A percentile compares a stretch with the other conserved stretches of the same genome.
Conservation (phyloP, 2,888 invertebrate species). For the Eupithecia vulgata region DNA sequence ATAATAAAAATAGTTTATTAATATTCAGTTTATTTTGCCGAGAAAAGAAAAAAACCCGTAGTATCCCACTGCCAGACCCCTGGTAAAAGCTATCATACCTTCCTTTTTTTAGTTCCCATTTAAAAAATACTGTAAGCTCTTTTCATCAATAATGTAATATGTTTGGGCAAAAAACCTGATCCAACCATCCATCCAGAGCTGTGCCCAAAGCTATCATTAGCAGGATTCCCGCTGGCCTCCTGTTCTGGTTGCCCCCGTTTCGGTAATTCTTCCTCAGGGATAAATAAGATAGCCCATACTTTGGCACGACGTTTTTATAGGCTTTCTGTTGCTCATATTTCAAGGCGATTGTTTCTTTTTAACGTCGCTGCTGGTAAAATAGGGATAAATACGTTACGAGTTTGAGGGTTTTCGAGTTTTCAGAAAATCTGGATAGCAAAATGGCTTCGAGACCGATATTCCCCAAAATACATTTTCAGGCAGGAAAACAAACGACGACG, state of each 20-base stretch:
- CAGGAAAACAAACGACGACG: neutral
- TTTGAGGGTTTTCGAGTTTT: neutral
- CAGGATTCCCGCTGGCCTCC: slow-evolving; percentile 42
- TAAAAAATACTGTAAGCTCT: neutral
- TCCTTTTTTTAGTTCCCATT: neutral
- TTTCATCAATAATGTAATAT: neutral
- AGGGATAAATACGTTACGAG: neutral
- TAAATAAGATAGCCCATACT: slow-evolving; percentile 43
- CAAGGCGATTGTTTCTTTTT: slow-evolving; percentile 14
- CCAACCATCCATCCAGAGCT: slow-evolving; percentile 18
- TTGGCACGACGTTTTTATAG: slow-evolving; percentile 41
- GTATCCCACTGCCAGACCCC: neutral
- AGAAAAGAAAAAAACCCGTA: too few relatives aligned
- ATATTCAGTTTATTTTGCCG: too few relatives aligned
- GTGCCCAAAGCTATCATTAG: slow-evolving; percentile 31
- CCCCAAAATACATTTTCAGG: neutral
- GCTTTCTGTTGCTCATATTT: slow-evolving; percentile 40
- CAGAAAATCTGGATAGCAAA: neutral
- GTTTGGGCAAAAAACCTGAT: slow-evolving; percentile 2
- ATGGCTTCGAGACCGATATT: neutral
- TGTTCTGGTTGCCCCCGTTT: slow-evolving; percentile 37
- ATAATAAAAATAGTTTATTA: too few relatives aligned
- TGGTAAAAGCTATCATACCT: neutral
- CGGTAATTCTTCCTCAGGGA: slow-evolving; percentile 47
- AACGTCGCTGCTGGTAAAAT: neutral